These are phyloP conservation scores for Euura lappo DNA, from an alignment of 1,140 invertebrate genomes.

Conservation along the genomic window DNA sequence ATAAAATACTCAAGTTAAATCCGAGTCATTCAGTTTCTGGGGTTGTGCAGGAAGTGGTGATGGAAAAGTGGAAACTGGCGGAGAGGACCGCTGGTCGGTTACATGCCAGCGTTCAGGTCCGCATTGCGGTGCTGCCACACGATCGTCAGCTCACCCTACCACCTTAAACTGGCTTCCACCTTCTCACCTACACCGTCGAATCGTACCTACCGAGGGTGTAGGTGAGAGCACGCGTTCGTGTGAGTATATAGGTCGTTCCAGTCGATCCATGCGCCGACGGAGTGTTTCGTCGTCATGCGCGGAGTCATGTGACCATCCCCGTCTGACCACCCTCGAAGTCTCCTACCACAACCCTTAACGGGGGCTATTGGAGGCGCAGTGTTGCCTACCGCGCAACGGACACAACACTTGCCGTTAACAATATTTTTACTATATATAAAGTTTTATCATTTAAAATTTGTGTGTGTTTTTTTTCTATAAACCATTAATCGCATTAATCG, in stretches of 20 bases:
- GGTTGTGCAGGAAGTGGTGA: neutral
- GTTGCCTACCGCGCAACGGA: conserved; percentile 52
- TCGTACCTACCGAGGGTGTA: neutral
- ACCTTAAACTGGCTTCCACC: neutral
- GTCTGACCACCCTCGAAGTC: neutral
- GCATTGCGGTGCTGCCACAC: conserved; percentile 4
- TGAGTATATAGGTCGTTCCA: neutral
- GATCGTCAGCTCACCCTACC: conserved; percentile 3
- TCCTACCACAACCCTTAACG: conserved; percentile 23
- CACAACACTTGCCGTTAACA: conserved; percentile 50
- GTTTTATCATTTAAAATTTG: conserved; percentile 33
- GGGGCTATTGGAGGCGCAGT: conserved; percentile 45
- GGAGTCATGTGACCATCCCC: neutral
- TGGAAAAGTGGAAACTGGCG: neutral
- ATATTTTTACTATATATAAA: conserved; percentile 36
- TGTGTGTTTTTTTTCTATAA: conserved; percentile 34
- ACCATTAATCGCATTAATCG: conserved; percentile 15
- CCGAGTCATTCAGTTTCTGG: neutral
- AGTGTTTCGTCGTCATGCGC: neutral
- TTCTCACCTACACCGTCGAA: conserved; percentile 1
- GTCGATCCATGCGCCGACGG: neutral
- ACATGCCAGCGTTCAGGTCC: conserved; percentile 1
- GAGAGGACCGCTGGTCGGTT: neutral
- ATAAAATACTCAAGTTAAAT: too few species aligned
- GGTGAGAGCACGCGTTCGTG: neutral